Percentiles rank a stretch among this genome's conserved stretches.
phyloP scores from a whole-genome alignment of 2,888 invertebrate genomes.

The Trachelus tabidus region DNA sequence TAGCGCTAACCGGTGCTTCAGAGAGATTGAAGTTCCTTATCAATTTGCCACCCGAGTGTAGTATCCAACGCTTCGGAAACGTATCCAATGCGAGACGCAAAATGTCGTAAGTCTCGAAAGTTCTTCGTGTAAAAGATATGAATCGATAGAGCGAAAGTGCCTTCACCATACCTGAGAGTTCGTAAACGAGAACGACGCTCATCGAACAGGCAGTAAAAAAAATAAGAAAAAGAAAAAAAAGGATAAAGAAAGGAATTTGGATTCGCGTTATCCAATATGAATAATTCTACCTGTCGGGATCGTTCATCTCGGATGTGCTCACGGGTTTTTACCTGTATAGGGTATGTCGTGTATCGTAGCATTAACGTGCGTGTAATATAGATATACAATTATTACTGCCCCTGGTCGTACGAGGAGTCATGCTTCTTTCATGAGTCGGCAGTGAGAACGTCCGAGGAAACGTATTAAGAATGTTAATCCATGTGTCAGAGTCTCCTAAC shows the following conservation, averaged over 20 bases:
- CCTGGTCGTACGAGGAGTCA: constrained; percentile 44
- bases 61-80: not conserved
- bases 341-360: constrained; percentile 39
- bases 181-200: constrained; percentile 38
- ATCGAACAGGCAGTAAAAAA: constrained; percentile 21
- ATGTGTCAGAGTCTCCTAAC: not conserved
- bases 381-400: constrained; percentile 50
- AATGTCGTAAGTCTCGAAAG: not conserved
- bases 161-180: constrained; percentile 54
- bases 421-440: not conserved
- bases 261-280: constrained; percentile 1
- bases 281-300: not conserved
- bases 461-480: not conserved
- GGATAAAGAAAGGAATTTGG: constrained; percentile 6
- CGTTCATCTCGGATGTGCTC: constrained; percentile 35
- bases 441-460: not conserved
- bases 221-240: constrained; percentile 9
- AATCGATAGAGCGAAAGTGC: constrained; percentile 52
- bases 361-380: constrained; percentile 46
- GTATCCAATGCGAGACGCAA: not conserved
- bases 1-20: not conserved
- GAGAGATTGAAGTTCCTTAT: not conserved
- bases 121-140: not conserved
- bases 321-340: constrained; percentile 33
- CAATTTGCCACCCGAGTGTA: not conserved